These are phyloP conservation scores for Magallana gigas DNA, from an alignment of 1,140 invertebrate species.

Conservation along the genomic window DNA sequence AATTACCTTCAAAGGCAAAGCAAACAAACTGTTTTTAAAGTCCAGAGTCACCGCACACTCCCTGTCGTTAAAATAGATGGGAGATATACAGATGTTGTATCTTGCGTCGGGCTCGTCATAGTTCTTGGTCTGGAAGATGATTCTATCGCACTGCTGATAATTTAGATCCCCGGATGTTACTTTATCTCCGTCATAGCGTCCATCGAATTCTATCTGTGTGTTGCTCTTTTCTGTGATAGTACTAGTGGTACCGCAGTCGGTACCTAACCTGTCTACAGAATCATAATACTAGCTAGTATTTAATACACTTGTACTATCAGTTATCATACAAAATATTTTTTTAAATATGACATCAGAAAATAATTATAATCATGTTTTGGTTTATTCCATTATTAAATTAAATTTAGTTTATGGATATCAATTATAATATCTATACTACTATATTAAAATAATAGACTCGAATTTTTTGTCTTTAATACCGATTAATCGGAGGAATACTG, in stretches of 20 bases:
- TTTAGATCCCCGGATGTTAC: background rate
- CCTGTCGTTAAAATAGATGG: conserved; percentile 4
- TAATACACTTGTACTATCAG: background rate
- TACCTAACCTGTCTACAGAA: background rate
- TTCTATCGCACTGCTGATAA: conserved; percentile 2
- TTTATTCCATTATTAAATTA: no score
- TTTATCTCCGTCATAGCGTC: background rate
- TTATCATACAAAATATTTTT: no score
- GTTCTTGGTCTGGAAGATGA: conserved; percentile 18
- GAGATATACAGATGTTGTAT: conserved; percentile 5
- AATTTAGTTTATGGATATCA: no score
- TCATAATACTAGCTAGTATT: background rate
- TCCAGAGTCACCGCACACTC: background rate
- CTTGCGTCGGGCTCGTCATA: conserved; percentile 4
- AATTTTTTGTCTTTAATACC: no score
- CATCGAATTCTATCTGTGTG: background rate
- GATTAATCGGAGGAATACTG: no score
- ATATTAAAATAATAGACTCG: no score
- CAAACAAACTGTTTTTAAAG: background rate
- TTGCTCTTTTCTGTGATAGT: conserved; percentile 6
- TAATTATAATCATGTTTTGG: no score
- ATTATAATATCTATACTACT: no score
- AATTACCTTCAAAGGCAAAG: conserved; percentile 2
- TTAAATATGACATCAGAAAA: no score
- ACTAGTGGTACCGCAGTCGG: background rate